Percentiles rank a stretch among this genome's conserved stretches.
Conservation (phyloP, 2,113 vertebrate species). For the Forbesichthys agassizii region DNA sequence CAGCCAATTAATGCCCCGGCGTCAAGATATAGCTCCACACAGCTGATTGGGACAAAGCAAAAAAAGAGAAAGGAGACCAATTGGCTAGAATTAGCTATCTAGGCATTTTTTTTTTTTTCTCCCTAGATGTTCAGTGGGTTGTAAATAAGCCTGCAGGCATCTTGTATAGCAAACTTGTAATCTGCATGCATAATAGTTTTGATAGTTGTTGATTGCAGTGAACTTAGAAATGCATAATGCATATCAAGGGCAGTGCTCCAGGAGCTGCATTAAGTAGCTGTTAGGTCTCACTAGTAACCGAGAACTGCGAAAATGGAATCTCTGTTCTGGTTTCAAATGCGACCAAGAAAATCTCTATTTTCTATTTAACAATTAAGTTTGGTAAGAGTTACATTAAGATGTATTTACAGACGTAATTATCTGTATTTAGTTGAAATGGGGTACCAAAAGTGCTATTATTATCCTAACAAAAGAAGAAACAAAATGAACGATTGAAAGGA, state of each 20-base stretch:
- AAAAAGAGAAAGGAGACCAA: conserved; percentile 45
- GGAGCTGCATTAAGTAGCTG: conserved; percentile 26
- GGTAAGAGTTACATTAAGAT: too few species aligned
- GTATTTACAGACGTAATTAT: too few species aligned
- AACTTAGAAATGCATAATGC: conserved; percentile 11
- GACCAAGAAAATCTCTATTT: too few species aligned
- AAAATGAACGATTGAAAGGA: too few species aligned
- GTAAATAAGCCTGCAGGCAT: conserved; percentile 43
- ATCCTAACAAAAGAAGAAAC: too few species aligned
- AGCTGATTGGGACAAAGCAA: conserved; percentile 52
- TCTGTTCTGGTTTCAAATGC: too few species aligned
- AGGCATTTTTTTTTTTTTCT: conserved; percentile 27
- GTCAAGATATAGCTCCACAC: conserved; percentile 38
- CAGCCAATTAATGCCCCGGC: conserved; percentile 28
- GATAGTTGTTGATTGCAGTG: conserved; percentile 27
- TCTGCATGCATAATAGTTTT: conserved; percentile 43
- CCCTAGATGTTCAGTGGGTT: conserved; percentile 34
- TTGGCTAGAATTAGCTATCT: conserved; percentile 40
- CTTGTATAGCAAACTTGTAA: conserved; percentile 48
- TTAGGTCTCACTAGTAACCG: neutral
- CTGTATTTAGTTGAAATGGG: too few species aligned
- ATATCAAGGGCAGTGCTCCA: conserved; percentile 11
- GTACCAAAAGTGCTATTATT: too few species aligned
- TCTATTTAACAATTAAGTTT: too few species aligned
- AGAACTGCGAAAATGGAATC: too few species aligned